Percentiles rank a stretch among this genome's conserved stretches.
Conservation (phyloP, 2,113 vertebrate genomes). For the Oncorhynchus clarkii region DNA sequence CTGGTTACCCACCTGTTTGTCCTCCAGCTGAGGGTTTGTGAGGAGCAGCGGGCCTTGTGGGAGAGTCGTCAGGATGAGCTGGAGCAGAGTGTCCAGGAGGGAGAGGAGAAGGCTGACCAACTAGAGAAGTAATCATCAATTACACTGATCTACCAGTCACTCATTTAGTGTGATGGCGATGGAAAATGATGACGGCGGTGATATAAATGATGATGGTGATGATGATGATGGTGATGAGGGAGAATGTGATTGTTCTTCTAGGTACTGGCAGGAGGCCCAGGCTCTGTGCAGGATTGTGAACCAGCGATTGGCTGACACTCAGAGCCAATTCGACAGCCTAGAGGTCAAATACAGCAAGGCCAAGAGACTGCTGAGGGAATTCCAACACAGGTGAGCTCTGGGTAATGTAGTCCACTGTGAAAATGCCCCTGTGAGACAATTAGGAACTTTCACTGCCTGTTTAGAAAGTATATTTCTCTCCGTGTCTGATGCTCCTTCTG, state of each 20-base stretch:
- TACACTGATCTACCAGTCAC: neutral
- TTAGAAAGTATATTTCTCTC: too few species aligned
- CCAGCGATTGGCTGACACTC: constrained; percentile 85
- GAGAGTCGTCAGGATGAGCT: constrained; percentile 75
- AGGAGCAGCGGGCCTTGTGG: constrained; percentile 75
- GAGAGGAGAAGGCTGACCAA: constrained; percentile 84
- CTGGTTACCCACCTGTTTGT: constrained; percentile 2
- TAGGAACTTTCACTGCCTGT: too few species aligned
- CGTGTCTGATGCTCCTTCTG: neutral
- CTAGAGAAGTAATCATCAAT: constrained; percentile 70
- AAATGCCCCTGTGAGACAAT: too few species aligned
- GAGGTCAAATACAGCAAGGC: constrained; percentile 87
- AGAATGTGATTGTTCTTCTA: constrained; percentile 21
- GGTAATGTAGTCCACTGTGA: too few species aligned
- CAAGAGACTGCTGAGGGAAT: constrained; percentile 83
- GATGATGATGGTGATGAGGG: constrained; percentile 2
- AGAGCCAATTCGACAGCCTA: constrained; percentile 83
- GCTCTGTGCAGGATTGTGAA: constrained; percentile 86
- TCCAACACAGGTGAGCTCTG: constrained; percentile 80
- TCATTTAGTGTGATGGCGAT: neutral
- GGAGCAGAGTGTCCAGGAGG: constrained; percentile 80
- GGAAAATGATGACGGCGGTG: neutral
- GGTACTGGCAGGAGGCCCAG: constrained; percentile 90
- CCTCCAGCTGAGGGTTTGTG: constrained; percentile 73
- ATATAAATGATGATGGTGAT: constrained; percentile 6